A percentile compares a stretch with the other conserved stretches of the same genome.
These are phyloP conservation scores for Champsocephalus gunnari DNA, from an alignment of 2,797 vertebrate species.

Conservation along the genomic window DNA sequence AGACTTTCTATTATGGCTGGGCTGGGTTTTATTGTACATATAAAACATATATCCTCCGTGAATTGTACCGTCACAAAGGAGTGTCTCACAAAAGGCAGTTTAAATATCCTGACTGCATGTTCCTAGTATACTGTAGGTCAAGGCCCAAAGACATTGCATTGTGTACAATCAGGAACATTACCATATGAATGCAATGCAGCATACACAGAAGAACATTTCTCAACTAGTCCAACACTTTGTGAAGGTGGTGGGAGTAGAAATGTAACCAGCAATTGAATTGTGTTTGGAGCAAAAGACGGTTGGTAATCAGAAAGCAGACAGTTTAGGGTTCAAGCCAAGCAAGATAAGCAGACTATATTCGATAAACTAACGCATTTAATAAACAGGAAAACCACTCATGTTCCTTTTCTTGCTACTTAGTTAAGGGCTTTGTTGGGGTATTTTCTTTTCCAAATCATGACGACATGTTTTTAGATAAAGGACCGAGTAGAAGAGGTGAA, in stretches of 20 bases:
- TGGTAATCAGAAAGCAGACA: background rate
- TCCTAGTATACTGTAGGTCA: background rate
- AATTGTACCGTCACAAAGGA: no score
- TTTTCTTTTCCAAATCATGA: no score
- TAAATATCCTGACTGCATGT: background rate
- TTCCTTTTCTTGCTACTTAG: no score
- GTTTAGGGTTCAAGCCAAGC: conserved; percentile 5
- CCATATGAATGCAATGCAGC: no score
- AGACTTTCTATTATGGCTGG: background rate
- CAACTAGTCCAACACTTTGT: background rate
- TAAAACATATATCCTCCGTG: background rate
- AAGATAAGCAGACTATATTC: background rate
- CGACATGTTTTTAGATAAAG: no score
- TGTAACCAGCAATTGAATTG: background rate
- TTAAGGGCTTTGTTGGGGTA: no score
- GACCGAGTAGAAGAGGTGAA: no score
- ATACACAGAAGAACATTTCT: no score
- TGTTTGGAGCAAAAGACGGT: background rate
- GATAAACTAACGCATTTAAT: no score
- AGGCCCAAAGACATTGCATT: background rate
- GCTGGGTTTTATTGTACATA: background rate
- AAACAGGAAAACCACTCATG: no score
- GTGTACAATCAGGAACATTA: no score
- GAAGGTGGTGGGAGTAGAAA: background rate
- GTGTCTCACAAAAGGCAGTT: background rate